Conservation (phyloP, 2,113 vertebrate genomes). For the Albula glossodonta region DNA sequence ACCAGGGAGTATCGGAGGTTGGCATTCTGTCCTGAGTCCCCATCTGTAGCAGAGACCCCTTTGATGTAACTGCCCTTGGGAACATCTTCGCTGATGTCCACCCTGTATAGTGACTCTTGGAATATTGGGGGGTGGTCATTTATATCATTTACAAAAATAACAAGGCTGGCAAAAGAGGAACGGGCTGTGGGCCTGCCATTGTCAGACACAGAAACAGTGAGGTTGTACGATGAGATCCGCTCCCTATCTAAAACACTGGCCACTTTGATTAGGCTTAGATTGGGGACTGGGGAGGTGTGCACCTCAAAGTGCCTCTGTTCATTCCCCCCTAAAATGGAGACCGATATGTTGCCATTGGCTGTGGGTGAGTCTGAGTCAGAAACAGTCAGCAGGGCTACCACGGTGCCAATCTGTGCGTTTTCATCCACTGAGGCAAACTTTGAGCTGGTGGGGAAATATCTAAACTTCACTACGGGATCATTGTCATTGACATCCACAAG, state of each 20-base stretch:
- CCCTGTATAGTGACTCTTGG: conserved; percentile 81
- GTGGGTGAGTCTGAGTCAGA: conserved; percentile 88
- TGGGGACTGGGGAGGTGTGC: conserved; percentile 93
- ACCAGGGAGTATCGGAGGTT: conserved; percentile 93
- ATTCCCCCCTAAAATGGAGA: conserved; percentile 91
- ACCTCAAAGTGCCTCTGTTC: conserved; percentile 96
- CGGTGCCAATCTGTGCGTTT: conserved; percentile 90
- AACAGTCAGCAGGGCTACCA: conserved; percentile 92
- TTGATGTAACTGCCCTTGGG: conserved; percentile 91
- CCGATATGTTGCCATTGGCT: conserved; percentile 94
- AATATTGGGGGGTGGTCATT: conserved; percentile 95
- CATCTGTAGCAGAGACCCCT: conserved; percentile 91
- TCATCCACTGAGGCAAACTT: conserved; percentile 95
- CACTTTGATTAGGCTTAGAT: conserved; percentile 95
- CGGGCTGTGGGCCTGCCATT: conserved; percentile 78
- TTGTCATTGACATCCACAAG: conserved; percentile 95
- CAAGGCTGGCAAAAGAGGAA: conserved; percentile 90
- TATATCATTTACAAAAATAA: conserved; percentile 97
- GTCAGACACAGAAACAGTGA: conserved; percentile 92
- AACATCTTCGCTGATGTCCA: conserved; percentile 89
- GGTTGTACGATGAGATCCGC: conserved; percentile 93
- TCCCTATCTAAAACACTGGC: conserved; percentile 91
- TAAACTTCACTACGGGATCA: conserved; percentile 91
- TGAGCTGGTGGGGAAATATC: conserved; percentile 89
- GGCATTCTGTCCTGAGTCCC: conserved; percentile 94